Evolutionary conservation across 37 sponge, comb jelly and placozoan species (phyloP).

Genomic region (Beroe ovata): DNA sequence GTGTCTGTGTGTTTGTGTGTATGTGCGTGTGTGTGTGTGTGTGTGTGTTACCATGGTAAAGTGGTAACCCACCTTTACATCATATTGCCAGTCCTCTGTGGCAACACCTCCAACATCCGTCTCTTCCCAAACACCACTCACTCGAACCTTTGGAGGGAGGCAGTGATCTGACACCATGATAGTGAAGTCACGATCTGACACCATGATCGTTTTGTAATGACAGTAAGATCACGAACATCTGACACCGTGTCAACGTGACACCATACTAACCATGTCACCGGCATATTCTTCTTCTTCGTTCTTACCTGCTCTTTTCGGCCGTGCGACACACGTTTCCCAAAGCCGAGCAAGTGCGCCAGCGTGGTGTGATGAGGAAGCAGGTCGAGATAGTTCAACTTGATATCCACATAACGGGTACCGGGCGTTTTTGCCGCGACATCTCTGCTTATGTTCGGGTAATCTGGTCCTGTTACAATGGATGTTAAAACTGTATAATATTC

Average conservation of each 20-base stretch:
- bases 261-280: too few relatives aligned
- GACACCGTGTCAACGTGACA: too few relatives aligned
- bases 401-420: neutral
- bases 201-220: too few relatives aligned
- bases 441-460: neutral
- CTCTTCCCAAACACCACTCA: neutral
- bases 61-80: slow-evolving; percentile 41
- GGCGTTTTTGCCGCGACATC: neutral
- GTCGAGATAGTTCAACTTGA: slow-evolving; percentile 21
- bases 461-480: slow-evolving; percentile 9
- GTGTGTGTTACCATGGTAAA: too few relatives aligned
- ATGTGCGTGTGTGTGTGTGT: too few relatives aligned
- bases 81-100: slow-evolving; percentile 24
- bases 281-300: neutral
- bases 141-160: neutral
- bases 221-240: too few relatives aligned
- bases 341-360: slow-evolving; percentile 18
- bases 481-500: too few relatives aligned
- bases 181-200: too few relatives aligned
- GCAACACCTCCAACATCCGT: neutral
- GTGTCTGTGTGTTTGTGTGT: too few relatives aligned
- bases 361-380: slow-evolving; percentile 47
- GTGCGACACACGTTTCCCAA: neutral
- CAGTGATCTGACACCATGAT: too few relatives aligned
- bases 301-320: neutral